Conservation (phyloP, 1,140 invertebrate species). For the Augochlora pura region DNA sequence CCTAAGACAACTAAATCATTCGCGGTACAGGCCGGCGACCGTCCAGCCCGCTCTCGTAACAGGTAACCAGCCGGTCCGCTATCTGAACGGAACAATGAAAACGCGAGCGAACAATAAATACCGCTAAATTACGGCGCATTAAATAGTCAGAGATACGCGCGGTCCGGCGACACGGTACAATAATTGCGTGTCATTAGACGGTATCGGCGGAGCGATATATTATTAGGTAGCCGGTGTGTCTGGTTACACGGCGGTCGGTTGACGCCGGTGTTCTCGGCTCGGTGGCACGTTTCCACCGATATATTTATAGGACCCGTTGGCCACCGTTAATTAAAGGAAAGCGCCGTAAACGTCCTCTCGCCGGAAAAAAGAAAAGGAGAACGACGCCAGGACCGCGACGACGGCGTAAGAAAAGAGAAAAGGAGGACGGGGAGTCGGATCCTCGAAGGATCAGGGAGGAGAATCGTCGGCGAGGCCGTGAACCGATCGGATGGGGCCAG, state of each 20-base stretch:
- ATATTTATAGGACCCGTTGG: conserved; percentile 31
- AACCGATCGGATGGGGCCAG: not conserved
- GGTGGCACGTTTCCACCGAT: conserved; percentile 16
- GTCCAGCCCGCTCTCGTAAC: no score
- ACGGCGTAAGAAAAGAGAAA: not conserved
- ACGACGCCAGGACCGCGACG: no score
- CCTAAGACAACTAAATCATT: no score
- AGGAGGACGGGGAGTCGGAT: not conserved
- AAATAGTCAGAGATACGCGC: conserved; percentile 9
- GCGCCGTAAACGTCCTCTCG: no score
- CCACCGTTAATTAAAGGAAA: not conserved
- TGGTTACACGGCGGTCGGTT: not conserved
- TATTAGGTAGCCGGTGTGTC: conserved; percentile 25
- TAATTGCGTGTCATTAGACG: conserved; percentile 40
- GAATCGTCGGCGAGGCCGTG: conserved; percentile 8
- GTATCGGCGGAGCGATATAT: conserved; percentile 19
- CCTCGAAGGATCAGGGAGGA: no score
- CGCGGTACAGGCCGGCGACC: no score
- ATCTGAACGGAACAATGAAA: conserved; percentile 47
- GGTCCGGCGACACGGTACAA: conserved; percentile 11
- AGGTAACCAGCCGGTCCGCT: no score
- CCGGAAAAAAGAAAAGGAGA: not conserved
- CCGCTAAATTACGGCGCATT: conserved; percentile 19
- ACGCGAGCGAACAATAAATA: conserved; percentile 25
- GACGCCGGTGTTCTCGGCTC: not conserved